Conservation (phyloP, 2,888 invertebrate species). For the Dryococelus australis region DNA sequence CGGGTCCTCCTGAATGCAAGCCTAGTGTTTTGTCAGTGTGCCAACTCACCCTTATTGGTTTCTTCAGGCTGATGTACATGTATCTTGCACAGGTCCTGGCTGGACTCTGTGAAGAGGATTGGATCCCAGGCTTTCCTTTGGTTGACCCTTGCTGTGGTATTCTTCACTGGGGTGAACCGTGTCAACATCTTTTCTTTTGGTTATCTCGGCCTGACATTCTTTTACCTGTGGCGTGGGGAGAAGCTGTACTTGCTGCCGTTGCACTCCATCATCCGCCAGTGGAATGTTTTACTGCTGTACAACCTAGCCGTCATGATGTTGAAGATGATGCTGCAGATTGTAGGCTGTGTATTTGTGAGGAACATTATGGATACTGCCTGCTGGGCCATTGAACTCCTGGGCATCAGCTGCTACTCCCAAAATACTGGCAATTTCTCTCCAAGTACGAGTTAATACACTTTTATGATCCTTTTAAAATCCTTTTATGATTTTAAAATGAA, state of each 20-base stretch:
- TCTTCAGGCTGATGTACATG: too few relatives aligned
- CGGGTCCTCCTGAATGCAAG: too few relatives aligned
- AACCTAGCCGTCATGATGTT: background rate
- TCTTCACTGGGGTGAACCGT: background rate
- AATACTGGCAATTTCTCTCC: background rate
- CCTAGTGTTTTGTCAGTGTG: too few relatives aligned
- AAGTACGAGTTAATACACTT: too few relatives aligned
- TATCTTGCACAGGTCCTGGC: background rate
- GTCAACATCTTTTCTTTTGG: constrained; percentile 18
- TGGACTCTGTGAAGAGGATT: constrained; percentile 6
- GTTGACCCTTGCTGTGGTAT: background rate
- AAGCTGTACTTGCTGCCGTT: constrained; percentile 18
- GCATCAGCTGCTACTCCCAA: constrained; percentile 3
- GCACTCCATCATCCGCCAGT: background rate
- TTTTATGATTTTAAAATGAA: too few relatives aligned
- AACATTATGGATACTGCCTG: background rate
- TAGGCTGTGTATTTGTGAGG: constrained; percentile 17
- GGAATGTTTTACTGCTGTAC: constrained; percentile 19
- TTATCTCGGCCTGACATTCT: background rate
- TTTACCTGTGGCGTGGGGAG: constrained; percentile 4
- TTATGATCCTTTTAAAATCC: too few relatives aligned
- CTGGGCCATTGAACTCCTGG: constrained; percentile 24
- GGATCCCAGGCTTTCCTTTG: constrained; percentile 19
- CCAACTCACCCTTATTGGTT: too few relatives aligned
- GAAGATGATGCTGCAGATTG: constrained; percentile 24